Evolutionary conservation across 2,797 vertebrate species (phyloP).

Genomic region (Potorous gilbertii): DNA sequence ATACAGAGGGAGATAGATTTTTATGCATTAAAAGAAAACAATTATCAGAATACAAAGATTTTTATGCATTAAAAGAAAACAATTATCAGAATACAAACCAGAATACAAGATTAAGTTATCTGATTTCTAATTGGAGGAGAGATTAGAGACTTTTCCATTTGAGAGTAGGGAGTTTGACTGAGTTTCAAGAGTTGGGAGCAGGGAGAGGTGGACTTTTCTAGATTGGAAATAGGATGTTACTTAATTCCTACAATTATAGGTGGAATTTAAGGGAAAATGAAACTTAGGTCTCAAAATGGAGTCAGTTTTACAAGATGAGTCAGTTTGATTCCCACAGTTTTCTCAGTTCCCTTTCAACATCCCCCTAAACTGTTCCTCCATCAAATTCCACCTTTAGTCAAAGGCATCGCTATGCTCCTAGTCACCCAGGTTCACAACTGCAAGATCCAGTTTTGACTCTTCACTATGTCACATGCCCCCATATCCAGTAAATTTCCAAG

Average conservation of each 20-base stretch:
- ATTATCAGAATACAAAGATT: background rate
- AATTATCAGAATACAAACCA: background rate
- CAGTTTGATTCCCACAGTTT: too few species aligned
- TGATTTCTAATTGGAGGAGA: background rate
- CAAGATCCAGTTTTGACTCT: too few species aligned
- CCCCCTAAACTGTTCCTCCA: too few species aligned
- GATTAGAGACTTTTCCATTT: background rate
- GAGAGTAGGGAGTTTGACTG: background rate
- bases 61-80: background rate
- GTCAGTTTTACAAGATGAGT: too few species aligned
- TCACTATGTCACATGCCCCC: too few species aligned
- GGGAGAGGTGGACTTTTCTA: background rate
- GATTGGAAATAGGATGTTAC: background rate
- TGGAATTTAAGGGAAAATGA: background rate
- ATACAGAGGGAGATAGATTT: background rate
- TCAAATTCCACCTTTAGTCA: too few species aligned
- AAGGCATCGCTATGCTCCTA: too few species aligned
- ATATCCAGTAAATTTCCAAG: too few species aligned
- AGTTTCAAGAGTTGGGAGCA: background rate
- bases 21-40: background rate
- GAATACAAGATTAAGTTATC: background rate
- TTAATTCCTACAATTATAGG: background rate
- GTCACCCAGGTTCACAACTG: too few species aligned
- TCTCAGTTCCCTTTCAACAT: too few species aligned
- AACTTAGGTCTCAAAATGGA: background rate